phyloP scores from a whole-genome alignment of 2,113 vertebrate species.

The Pterocles burchelli region DNA sequence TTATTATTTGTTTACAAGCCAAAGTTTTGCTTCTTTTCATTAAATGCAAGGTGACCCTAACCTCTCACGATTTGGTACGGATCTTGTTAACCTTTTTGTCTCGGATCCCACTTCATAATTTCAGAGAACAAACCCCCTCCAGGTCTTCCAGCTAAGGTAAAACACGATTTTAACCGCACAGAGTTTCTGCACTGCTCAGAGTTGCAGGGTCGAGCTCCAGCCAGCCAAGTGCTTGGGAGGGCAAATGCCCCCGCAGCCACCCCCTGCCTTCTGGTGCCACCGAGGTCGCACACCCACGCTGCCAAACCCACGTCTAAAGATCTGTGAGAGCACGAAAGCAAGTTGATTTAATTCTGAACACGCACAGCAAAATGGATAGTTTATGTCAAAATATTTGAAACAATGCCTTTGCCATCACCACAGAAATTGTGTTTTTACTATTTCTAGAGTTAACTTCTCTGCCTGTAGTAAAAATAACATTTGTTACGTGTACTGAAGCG shows the following conservation, averaged over 20 bases:
- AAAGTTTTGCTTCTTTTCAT: slow-evolving; percentile 29
- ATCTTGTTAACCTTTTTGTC: neutral
- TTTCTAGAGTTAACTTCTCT: neutral
- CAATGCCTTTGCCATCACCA: neutral
- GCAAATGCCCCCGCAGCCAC: neutral
- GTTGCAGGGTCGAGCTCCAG: neutral
- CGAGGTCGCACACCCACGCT: rapidly evolving
- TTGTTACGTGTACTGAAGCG: neutral
- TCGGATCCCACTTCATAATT: neutral
- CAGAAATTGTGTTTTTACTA: neutral
- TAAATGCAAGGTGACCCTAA: neutral
- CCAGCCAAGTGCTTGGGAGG: neutral
- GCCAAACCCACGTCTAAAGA: neutral
- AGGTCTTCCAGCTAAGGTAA: neutral
- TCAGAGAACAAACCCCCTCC: neutral
- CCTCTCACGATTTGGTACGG: neutral
- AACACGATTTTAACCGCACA: rapidly evolving
- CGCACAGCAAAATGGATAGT: rapidly evolving
- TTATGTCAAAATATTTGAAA: neutral
- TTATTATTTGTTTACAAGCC: neutral
- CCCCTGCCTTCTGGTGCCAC: neutral
- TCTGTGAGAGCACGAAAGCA: neutral
- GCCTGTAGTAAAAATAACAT: slow-evolving; percentile 33
- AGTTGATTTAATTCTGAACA: neutral
- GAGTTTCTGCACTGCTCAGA: neutral